Evolutionary conservation across 2,797 vertebrate genomes (phyloP), one percentile per base, ranked within the genome.

Genomic region (Mastacembelus armatus): DNA sequence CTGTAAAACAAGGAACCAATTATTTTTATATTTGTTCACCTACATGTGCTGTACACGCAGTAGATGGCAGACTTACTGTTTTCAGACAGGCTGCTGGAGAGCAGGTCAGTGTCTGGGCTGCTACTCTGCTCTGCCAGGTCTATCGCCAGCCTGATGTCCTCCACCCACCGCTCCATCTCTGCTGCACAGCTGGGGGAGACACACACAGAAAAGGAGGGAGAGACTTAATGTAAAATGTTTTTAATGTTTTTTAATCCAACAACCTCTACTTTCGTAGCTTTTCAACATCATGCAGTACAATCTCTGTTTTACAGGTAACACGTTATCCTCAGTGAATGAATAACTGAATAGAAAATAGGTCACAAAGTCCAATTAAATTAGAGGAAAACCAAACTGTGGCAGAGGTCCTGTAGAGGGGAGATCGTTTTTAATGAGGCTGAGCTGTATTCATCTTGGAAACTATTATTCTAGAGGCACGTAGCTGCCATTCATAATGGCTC

Each of bases 131-230:
- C 96, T 0, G 96, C 94, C 76, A 98, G 88, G 78, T 97, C 96
- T 2, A 97, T 94, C n/a, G 97, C 97, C 95, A 97, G 97, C 87
- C 95, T 93, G 85, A 99, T 94, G 87, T 99, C 98, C 83, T 99
- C 98, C 40, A 95, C 92, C 97, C 98, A 99, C 29, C 95, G 96
- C 78, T 98, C 96, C 96, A 97, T 98, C 91, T 99, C 98, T 0
- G 93, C 67, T 0, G 67, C 93, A 55, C 93, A 96, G 82, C 98
- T 99, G 85, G 15, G 14, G 15, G 35, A 10, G 14, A 55, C 5
- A 10, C 8, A 72, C 5, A 15, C 21, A 7, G 10, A n/a, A n/a
- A n/a, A n/a, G 4, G 7, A 29, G 27, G n/a, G n/a, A 30, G 2
- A 29, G 29, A 1, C 9, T 3, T 6, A 2, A 32, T 32, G 2